phyloP scores from a whole-genome alignment of 2,888 invertebrate species.

The Cosmia trapezina region DNA sequence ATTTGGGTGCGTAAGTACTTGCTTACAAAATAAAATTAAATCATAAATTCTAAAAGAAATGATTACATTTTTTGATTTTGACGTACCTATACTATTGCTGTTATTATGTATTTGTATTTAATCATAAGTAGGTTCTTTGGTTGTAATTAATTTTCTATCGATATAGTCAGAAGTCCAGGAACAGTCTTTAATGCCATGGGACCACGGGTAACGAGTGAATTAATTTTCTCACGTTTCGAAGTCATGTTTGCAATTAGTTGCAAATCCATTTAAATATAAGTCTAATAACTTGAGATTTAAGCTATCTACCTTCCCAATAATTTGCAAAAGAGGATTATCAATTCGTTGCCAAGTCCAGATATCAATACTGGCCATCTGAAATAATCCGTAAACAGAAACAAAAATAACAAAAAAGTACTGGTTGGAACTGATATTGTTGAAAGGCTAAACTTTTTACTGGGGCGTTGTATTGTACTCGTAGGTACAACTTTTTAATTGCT shows the following conservation, averaged over 20 bases:
- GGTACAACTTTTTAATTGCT: slow-evolving; percentile 53
- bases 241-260: background rate
- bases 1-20: too few species aligned
- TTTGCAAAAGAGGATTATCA: slow-evolving; percentile 2
- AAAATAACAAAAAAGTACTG: slow-evolving; percentile 22
- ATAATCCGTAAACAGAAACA: slow-evolving; percentile 14
- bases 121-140: too few species aligned
- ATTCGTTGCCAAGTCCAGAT: slow-evolving; percentile 1
- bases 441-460: slow-evolving; percentile 21
- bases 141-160: too few species aligned
- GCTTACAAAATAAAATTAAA: too few species aligned
- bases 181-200: too few species aligned
- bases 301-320: background rate
- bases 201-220: too few species aligned
- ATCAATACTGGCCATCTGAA: slow-evolving; percentile 22
- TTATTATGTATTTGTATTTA: too few species aligned
- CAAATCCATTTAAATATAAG: background rate
- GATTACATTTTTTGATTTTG: too few species aligned
- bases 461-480: background rate
- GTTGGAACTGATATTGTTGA: slow-evolving; percentile 29
- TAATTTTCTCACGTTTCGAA: background rate
- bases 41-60: too few species aligned
- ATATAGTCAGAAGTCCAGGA: too few species aligned
- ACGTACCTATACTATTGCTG: too few species aligned
- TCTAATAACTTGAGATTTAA: background rate